Conservation (phyloP, 1,140 invertebrate species). For the Drosophila ananassae region DNA sequence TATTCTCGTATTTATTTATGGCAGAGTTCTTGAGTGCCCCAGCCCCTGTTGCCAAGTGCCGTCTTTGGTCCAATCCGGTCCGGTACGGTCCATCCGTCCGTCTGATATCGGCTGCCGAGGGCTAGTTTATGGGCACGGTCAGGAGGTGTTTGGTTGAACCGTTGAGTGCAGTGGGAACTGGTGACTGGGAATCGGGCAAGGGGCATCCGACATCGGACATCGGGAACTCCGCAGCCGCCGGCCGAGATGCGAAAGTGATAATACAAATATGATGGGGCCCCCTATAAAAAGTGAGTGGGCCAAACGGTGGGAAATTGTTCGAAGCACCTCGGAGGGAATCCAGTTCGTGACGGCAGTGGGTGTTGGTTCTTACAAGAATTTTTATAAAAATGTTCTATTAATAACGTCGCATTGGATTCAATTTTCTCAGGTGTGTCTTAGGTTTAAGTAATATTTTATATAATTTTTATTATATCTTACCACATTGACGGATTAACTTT, state of each 20-base stretch:
- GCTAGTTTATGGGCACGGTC: constrained; percentile 49
- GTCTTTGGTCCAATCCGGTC: constrained; percentile 7
- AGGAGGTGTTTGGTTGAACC: constrained; percentile 17
- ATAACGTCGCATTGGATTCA: constrained; percentile 1
- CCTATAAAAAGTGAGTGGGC: constrained; percentile 48
- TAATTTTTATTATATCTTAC: too few species aligned
- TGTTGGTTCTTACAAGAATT: constrained; percentile 15
- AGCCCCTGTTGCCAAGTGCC: constrained; percentile 39
- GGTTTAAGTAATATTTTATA: too few species aligned
- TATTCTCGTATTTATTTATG: constrained; percentile 45
- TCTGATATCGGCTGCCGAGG: constrained; percentile 35
- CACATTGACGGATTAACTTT: too few species aligned
- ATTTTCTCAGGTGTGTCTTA: not conserved
- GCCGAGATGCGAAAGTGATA: constrained; percentile 45
- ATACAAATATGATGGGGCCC: constrained; percentile 50
- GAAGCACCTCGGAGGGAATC: constrained; percentile 12
- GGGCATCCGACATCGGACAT: not conserved
- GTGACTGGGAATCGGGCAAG: not conserved
- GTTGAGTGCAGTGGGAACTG: constrained; percentile 38
- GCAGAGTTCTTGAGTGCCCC: constrained; percentile 32
- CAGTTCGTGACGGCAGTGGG: constrained; percentile 37
- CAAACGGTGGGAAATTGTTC: constrained; percentile 46
- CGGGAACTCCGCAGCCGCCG: constrained; percentile 37
- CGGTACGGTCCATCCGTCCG: constrained; percentile 1
- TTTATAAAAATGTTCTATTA: constrained; percentile 27